Conservation (phyloP, 2,797 vertebrate species). For the Mormyrops attenuatus region DNA sequence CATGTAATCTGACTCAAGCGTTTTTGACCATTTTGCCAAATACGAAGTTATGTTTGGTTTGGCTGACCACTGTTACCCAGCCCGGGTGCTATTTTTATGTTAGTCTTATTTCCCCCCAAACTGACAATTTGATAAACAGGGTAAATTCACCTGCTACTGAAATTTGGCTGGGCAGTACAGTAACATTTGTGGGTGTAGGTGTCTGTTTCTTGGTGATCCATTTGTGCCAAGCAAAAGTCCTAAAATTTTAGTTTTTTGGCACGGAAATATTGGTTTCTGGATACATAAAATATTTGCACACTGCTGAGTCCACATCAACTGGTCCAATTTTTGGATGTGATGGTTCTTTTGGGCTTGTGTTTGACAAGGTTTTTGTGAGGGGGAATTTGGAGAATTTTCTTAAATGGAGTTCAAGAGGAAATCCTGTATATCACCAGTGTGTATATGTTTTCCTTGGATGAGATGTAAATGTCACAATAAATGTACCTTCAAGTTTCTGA, state of each 20-base stretch:
- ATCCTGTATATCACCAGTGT: conserved; percentile 3
- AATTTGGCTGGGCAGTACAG: background rate
- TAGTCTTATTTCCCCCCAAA: background rate
- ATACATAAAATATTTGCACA: background rate
- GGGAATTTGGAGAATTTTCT: background rate
- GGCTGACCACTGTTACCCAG: background rate
- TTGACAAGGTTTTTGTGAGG: background rate
- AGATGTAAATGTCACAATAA: conserved; percentile 1
- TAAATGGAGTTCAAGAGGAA: conserved; percentile 1
- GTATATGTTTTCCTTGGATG: conserved; percentile 2
- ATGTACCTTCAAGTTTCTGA: background rate
- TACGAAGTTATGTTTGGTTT: background rate
- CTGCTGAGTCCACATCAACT: background rate
- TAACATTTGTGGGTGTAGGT: background rate
- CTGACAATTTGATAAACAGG: background rate
- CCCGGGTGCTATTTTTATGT: background rate
- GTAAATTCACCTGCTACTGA: background rate
- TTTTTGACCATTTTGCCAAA: background rate
- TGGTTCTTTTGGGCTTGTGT: background rate
- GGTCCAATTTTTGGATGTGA: conserved; percentile 1
- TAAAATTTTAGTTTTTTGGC: background rate
- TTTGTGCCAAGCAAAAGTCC: background rate
- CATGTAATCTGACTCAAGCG: background rate
- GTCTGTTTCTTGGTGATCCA: background rate
- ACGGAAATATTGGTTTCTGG: background rate